Base-by-base conservation (phyloP, 2,888 invertebrate species). In the Diarsia mendica region DNA sequence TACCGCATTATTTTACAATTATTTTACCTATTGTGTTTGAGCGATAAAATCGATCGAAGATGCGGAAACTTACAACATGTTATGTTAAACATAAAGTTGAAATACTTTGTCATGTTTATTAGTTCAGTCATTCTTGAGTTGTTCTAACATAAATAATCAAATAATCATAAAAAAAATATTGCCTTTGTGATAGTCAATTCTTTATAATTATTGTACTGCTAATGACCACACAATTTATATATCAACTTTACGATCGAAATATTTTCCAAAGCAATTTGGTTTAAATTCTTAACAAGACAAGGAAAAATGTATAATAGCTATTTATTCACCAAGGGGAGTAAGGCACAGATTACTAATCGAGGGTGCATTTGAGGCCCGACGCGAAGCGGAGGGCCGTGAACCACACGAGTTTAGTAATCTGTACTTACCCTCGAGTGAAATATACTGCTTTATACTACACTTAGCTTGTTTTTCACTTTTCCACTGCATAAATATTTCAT, bases 121-220 rank as follows among this genome's bases (percentile, higher is more conserved):
- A 65, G 18, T 70, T 13, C 18, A 18, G 28, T 28, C 28, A 28
- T 28, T 28, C 28, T 2, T 28, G 28, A 28, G 28, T 28, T 28
- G 2, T 28, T 28, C 28, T 28, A 23, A 49, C 11, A 48, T 13
- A 51, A 13, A 61, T 46, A 28, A 33, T 77, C 18, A 55, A 28
- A 18, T 67, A 77, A 20, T 48, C 46, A 51, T 72, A 63, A 67
- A 75, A 75, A 82, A 79, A 77, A 64, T 51, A 11, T 75, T 75
- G 51, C 23, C 71, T 70, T 46, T 49, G 23, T 23, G 69, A 72
- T 72, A 5, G n/a, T 72, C 71, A 53, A 75, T 60, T 76, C 55
- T 76, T 74, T n/a, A n/a, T 78, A 67, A 66, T 55, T 72, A 72
- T 78, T 33, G 48, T 51, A 60, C 60, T 64, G 68, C 78, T 66